These are phyloP conservation scores for Collichthys lucidus DNA, from an alignment of 2,113 vertebrate genomes.

Conservation along the genomic window DNA sequence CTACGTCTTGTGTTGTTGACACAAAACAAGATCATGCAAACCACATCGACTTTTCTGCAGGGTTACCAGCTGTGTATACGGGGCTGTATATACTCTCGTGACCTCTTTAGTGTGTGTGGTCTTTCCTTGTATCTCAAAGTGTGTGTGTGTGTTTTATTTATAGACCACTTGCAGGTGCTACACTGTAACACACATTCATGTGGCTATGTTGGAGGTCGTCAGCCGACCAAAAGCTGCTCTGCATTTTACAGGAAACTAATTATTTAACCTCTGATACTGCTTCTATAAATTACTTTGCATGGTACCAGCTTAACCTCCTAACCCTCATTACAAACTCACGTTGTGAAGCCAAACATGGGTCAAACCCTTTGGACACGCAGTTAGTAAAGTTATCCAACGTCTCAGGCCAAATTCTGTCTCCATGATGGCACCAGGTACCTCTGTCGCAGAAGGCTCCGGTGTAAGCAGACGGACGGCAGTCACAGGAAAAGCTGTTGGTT, in stretches of 20 bases:
- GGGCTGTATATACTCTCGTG: not conserved
- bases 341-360: not conserved
- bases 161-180: not conserved
- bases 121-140: not conserved
- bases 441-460: slow-evolving; percentile 90
- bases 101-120: not conserved
- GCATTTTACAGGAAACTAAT: not conserved
- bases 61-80: not conserved
- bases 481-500: slow-evolving; percentile 89
- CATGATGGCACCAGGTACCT: slow-evolving; percentile 76
- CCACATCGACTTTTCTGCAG: not conserved
- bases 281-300: not conserved
- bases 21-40: not conserved
- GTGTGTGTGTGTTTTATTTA: not conserved
- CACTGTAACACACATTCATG: not conserved
- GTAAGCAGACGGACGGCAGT: slow-evolving; percentile 89
- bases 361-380: not conserved
- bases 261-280: not conserved
- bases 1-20: too few species aligned
- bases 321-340: too few species aligned
- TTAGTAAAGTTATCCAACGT: not conserved
- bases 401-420: not conserved
- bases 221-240: not conserved
- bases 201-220: not conserved
- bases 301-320: not conserved